Evolutionary conservation across 2,113 vertebrate species (phyloP), one percentile per base, ranked within the genome.

Genomic region (Phaetusa simplex): DNA sequence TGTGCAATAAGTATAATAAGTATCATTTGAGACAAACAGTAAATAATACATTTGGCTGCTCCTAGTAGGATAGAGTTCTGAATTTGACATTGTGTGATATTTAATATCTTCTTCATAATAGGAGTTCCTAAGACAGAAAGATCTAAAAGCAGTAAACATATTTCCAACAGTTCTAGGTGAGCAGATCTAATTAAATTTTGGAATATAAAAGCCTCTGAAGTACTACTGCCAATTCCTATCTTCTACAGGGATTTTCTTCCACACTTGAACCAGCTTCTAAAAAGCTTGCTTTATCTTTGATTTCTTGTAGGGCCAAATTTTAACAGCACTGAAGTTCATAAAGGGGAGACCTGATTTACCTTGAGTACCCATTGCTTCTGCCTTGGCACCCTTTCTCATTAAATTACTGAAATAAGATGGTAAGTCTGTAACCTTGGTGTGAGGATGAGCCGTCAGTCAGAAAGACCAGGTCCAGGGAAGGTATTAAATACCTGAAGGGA

Each of bases 131-230:
- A 89, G 50, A 96, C 32, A 96, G 69, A 88, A 90, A 90, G 72
- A 95, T 93, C 83, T 96, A 94, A 93, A 97, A 95, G 88, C 78
- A 94, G 84, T 94, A 94, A 96, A 96, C 62, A 82, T 66, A 80
- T 88, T 94, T 88, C 82, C 70, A 96, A 72, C 49, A 82, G 45
- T 88, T 85, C 95, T 96, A 92, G 79, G 89, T 90, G 84, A 93
- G 89, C 40, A 93, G 49, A 89, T 66, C 82, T 95, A 90, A 96
- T 94, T 97, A 95, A 88, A 96, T 87, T 93, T 89, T 96, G 89
- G 92, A 93, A 97, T 94, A 84, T 42, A 91, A 93, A 95, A 91
- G 76, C 62, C 83, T 97, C 89, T 94, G 74, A 96, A 95, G 76
- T 90, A 91, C 85, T 66, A 83, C 92, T 85, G 62, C 80, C 70